A percentile compares a stretch with the other conserved stretches of the same genome.
phyloP scores from a whole-genome alignment of 2,113 vertebrate genomes.

The Laterallus jamaicensis region DNA sequence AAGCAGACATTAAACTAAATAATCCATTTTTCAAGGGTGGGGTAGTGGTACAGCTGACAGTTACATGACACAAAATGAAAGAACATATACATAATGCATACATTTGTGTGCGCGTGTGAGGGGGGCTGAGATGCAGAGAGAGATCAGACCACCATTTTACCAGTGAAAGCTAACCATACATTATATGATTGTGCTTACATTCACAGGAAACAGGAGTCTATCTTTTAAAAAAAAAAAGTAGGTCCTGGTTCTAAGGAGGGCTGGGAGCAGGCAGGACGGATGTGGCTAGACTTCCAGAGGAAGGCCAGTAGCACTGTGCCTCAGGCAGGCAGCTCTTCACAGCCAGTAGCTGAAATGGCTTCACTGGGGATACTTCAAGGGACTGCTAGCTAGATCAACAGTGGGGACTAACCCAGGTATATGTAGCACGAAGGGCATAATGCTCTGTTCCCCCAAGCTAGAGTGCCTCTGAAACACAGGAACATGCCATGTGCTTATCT shows the following conservation, averaged over 20 bases:
- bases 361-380: not conserved
- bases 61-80: not conserved
- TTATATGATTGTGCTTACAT: not conserved
- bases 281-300: not conserved
- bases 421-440: not conserved
- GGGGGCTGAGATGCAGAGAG: not conserved
- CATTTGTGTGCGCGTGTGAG: not conserved
- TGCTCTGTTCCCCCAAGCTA: not conserved
- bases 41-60: not conserved
- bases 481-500: rapidly evolving
- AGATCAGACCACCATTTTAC: not conserved
- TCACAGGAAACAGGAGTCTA: not conserved
- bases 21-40: not conserved
- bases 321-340: not conserved
- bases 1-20: not conserved
- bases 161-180: not conserved
- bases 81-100: not conserved
- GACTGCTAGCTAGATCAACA: not conserved
- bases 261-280: not conserved
- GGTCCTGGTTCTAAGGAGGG: not conserved
- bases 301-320: not conserved
- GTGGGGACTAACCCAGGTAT: rapidly evolving
- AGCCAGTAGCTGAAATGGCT: not conserved
- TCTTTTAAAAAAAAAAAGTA: not conserved
- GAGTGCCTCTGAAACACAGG: not conserved